Percentiles rank a stretch among this genome's conserved stretches.
phyloP scores from a whole-genome alignment of 2,113 vertebrate genomes.

The Podocnemis expansa region DNA sequence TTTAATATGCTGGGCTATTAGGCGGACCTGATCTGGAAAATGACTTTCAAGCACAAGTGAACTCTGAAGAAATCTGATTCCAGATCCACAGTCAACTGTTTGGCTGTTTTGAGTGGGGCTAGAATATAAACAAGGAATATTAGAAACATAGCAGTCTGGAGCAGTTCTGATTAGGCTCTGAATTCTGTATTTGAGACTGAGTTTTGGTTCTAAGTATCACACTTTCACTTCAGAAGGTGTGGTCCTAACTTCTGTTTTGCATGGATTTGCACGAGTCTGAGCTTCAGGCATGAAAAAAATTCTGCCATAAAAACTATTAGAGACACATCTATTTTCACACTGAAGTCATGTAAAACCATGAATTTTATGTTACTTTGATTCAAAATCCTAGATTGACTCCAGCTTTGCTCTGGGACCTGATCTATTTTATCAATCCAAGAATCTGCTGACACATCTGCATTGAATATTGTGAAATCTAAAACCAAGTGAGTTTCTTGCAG shows the following conservation, averaged over 20 bases:
- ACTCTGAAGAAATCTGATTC: neutral
- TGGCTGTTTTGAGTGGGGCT: neutral
- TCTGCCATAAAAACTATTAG: neutral
- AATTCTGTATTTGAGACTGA: neutral
- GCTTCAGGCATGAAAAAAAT: neutral
- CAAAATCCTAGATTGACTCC: too few species aligned
- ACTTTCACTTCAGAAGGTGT: neutral
- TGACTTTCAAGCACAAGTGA: neutral
- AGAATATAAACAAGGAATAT: neutral
- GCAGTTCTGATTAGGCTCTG: neutral
- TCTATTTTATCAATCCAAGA: too few species aligned
- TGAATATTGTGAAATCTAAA: neutral
- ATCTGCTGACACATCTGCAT: too few species aligned
- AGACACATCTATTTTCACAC: neutral
- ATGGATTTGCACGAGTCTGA: neutral
- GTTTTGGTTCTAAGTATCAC: neutral
- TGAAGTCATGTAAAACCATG: neutral
- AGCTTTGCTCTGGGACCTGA: too few species aligned
- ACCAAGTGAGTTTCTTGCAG: neutral
- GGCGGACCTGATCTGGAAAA: neutral
- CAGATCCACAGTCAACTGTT: neutral
- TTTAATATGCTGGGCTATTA: neutral
- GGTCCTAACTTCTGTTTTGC: neutral
- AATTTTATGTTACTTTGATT: too few species aligned
- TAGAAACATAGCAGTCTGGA: neutral